Conservation (phyloP, 2,113 vertebrate genomes). For the Protomyctophum bolini region DNA sequence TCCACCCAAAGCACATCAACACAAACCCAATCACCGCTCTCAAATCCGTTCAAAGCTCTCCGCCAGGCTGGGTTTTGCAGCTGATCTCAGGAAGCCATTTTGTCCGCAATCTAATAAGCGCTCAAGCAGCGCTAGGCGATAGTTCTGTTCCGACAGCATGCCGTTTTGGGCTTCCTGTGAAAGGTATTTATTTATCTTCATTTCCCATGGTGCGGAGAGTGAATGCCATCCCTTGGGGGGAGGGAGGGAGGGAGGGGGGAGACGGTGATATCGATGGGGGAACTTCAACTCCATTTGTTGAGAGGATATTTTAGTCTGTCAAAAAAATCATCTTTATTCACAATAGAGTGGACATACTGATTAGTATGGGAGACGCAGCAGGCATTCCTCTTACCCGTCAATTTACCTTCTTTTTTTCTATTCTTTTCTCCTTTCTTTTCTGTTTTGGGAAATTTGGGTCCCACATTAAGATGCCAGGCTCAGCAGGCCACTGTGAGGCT, state of each 20-base stretch:
- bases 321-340: slow-evolving; percentile 47
- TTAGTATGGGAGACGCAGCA: slow-evolving; percentile 62
- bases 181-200: neutral
- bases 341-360: slow-evolving; percentile 63
- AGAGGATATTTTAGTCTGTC: slow-evolving; percentile 42
- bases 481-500: slow-evolving; percentile 67
- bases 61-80: slow-evolving; percentile 11
- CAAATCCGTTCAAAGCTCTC: slow-evolving; percentile 29
- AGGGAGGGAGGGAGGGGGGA: neutral
- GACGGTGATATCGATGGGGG: slow-evolving; percentile 2
- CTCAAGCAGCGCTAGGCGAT: neutral
- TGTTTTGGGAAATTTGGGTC: too few species aligned
- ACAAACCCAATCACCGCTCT: slow-evolving; percentile 22
- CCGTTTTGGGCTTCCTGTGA: neutral
- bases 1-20: neutral
- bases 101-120: slow-evolving; percentile 22
- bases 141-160: neutral
- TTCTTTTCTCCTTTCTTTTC: slow-evolving; percentile 66
- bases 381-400: neutral
- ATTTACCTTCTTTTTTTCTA: slow-evolving; percentile 27
- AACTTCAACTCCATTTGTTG: slow-evolving; percentile 44
- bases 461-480: slow-evolving; percentile 66
- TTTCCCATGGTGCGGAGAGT: slow-evolving; percentile 25
- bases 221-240: slow-evolving; percentile 13
- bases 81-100: slow-evolving; percentile 1